phyloP scores from a whole-genome alignment of 2,113 vertebrate genomes.

The Aspiorhynchus laticeps region DNA sequence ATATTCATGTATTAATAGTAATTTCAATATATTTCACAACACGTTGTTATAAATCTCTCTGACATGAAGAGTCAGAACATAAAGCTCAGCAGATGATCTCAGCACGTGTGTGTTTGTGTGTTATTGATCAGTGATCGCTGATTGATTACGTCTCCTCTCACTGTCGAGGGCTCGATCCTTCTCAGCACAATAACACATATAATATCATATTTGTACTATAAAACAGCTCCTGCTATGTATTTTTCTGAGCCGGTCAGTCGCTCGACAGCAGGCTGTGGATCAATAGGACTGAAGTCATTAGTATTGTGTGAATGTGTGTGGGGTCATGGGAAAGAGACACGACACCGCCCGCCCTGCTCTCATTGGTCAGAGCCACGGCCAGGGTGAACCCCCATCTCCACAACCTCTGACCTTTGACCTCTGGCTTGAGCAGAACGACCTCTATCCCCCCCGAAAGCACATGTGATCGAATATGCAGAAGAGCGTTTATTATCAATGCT shows the following conservation, averaged over 20 bases:
- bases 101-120: not conserved
- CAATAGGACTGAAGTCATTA: conserved; percentile 76
- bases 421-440: conserved; percentile 3
- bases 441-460: not conserved
- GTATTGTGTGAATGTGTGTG: conserved; percentile 73
- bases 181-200: not conserved
- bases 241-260: conserved; percentile 51
- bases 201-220: not conserved
- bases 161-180: not conserved
- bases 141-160: not conserved
- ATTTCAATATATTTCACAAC: too few relatives aligned
- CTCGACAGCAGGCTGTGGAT: conserved; percentile 61
- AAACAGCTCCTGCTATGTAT: not conserved
- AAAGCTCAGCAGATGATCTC: not conserved
- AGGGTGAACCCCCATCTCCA: conserved; percentile 59
- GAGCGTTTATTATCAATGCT: not conserved
- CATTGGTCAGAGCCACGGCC: conserved; percentile 63
- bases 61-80: not conserved
- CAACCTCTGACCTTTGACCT: conserved; percentile 61
- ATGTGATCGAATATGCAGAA: conserved; percentile 29
- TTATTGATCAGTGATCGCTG: not conserved
- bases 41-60: not conserved
- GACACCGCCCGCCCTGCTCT: conserved; percentile 40
- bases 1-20: too few relatives aligned
- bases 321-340: conserved; percentile 69